Evolutionary conservation across 2,888 invertebrate genomes (phyloP).

Genomic region (Chloroclystis v-ata): DNA sequence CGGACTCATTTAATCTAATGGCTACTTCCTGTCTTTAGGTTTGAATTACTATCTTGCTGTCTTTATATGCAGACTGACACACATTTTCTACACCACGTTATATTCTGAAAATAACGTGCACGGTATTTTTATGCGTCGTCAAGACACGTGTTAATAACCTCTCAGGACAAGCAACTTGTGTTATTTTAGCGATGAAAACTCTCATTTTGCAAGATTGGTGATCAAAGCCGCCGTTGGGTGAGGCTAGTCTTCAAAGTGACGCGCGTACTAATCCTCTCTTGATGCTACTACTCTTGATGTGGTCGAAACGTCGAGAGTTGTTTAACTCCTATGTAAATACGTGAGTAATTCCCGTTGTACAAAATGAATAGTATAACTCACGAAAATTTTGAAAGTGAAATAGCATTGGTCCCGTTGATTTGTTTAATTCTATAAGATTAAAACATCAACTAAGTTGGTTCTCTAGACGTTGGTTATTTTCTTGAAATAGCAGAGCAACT

Average conservation of each 20-base stretch:
- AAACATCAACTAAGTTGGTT: no score
- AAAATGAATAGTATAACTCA: no score
- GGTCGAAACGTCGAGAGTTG: no score
- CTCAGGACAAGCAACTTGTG: slow-evolving; percentile 40
- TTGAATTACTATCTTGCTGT: slow-evolving; percentile 42
- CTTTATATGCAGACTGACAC: slow-evolving; percentile 57
- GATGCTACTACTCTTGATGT: no score
- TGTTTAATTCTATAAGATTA: no score
- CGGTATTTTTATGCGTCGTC: slow-evolving; percentile 28
- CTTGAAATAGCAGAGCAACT: slow-evolving; percentile 57
- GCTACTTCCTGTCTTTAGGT: slow-evolving; percentile 49
- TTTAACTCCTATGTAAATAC: no score
- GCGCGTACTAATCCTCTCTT: slow-evolving; percentile 62
- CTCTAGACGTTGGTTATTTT: slow-evolving; percentile 44
- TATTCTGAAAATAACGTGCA: slow-evolving; percentile 52
- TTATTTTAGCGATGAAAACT: slow-evolving; percentile 60
- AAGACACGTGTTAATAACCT: slow-evolving; percentile 57
- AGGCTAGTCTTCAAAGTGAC: slow-evolving; percentile 56
- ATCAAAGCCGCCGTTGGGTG: slow-evolving; percentile 56
- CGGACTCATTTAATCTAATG: slow-evolving; percentile 51
- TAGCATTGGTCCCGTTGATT: no score
- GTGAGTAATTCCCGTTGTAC: no score
- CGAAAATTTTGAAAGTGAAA: no score
- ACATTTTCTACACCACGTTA: slow-evolving; percentile 42
- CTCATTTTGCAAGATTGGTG: slow-evolving; percentile 55